Evolutionary conservation across 1,140 invertebrate genomes (phyloP).

Genomic region (Rhynchophorus ferrugineus): DNA sequence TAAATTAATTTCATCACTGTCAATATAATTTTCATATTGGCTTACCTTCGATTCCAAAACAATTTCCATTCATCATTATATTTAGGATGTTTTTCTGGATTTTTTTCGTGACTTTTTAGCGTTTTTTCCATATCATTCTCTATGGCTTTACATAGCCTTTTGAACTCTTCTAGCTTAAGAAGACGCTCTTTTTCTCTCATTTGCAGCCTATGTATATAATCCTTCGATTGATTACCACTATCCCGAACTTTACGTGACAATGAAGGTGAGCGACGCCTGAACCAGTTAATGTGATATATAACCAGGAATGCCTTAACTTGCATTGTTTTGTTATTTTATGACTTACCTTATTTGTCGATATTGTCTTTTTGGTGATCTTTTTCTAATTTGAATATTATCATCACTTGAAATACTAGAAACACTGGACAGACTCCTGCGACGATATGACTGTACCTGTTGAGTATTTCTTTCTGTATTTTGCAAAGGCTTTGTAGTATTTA

Average conservation of each 20-base stretch:
- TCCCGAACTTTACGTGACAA: slow-evolving; percentile 6
- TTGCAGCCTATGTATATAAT: slow-evolving; percentile 10
- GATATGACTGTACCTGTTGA: no score
- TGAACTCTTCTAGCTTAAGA: slow-evolving; percentile 37
- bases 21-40: not conserved
- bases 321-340: not conserved
- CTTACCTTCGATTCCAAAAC: slow-evolving; percentile 45
- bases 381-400: slow-evolving; percentile 29
- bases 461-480: no score
- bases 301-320: not conserved
- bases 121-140: slow-evolving; percentile 48
- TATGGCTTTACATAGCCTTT: slow-evolving; percentile 38
- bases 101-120: slow-evolving; percentile 67
- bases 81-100: slow-evolving; percentile 76
- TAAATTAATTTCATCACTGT: not conserved
- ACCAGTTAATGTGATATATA: not conserved
- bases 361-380: not conserved
- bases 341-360: not conserved
- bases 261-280: slow-evolving; percentile 9
- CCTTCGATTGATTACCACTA: not conserved
- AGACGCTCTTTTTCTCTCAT: slow-evolving; percentile 19
- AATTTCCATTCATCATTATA: slow-evolving; percentile 83
- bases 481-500: no score
- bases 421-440: slow-evolving; percentile 31
- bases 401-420: slow-evolving; percentile 36